These are phyloP conservation scores for Dolichallabes microphthalmus DNA, from an alignment of 2,113 vertebrate species.

Conservation along the genomic window DNA sequence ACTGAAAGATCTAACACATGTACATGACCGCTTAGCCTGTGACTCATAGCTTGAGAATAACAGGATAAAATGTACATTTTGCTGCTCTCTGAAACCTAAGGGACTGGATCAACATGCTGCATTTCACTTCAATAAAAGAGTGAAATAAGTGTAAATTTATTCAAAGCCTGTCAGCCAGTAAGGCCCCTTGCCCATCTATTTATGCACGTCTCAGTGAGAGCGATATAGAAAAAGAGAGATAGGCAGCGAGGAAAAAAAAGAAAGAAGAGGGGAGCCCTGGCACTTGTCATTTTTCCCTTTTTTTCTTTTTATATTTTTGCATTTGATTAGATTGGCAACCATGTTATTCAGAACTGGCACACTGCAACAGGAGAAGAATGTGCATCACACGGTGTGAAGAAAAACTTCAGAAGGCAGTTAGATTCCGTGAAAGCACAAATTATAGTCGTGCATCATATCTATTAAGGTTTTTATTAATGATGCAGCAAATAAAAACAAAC, in stretches of 20 bases:
- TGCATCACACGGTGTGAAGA: constrained; percentile 20
- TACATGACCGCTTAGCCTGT: background rate
- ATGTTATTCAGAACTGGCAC: constrained; percentile 47
- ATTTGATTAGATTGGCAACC: constrained; percentile 30
- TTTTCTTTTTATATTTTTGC: constrained; percentile 17
- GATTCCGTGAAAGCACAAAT: background rate
- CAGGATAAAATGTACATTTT: constrained; percentile 8
- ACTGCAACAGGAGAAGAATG: constrained; percentile 35
- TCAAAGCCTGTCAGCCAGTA: constrained; percentile 49
- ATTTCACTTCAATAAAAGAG: constrained; percentile 44
- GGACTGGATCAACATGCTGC: constrained; percentile 43
- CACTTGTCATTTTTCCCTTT: constrained; percentile 35
- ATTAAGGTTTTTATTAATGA: background rate
- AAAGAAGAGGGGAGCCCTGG: constrained; percentile 30
- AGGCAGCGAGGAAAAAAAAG: background rate
- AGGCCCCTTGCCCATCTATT: constrained; percentile 43
- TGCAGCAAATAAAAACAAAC: background rate
- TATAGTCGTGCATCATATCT: background rate
- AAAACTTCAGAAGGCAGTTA: constrained; percentile 14
- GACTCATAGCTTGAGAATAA: constrained; percentile 18
- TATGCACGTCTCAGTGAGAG: constrained; percentile 40
- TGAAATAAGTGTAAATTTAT: constrained; percentile 50
- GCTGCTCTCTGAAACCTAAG: constrained; percentile 34
- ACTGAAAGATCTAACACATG: constrained; percentile 2
- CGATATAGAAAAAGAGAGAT: constrained; percentile 21